Evolutionary conservation across 2,113 vertebrate genomes (phyloP).

Genomic region (Mustela nigripes): DNA sequence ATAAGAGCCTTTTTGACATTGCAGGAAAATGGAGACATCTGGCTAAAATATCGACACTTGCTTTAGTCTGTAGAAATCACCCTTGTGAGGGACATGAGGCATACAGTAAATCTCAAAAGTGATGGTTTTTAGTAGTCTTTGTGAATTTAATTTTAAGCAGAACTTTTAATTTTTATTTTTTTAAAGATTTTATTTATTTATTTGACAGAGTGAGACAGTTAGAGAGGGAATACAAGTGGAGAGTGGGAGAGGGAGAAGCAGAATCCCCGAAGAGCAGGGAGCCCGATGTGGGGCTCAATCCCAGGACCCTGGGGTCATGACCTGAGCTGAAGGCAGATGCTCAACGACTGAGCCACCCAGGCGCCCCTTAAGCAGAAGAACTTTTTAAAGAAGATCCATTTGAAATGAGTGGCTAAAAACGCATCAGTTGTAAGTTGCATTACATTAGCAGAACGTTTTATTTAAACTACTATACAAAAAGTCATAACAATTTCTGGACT

Average conservation of each 20-base stretch:
- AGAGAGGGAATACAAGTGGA: no score
- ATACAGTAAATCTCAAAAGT: background rate
- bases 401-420: background rate
- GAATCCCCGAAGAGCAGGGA: no score
- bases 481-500: background rate
- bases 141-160: constrained; percentile 30
- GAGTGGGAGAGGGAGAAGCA: no score
- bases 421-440: background rate
- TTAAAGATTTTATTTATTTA: no score
- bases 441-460: background rate
- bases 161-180: background rate
- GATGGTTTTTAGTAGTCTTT: constrained; percentile 1
- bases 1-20: background rate
- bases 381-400: constrained; percentile 12
- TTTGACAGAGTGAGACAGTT: no score
- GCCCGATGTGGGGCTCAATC: no score
- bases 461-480: background rate
- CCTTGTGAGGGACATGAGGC: background rate
- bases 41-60: constrained; percentile 8
- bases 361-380: background rate
- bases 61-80: background rate
- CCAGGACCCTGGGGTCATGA: no score
- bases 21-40: background rate
- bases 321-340: no score
- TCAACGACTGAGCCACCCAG: no score